phyloP scores from a whole-genome alignment of 2,797 vertebrate genomes.

The Hippoglossus hippoglossus region DNA sequence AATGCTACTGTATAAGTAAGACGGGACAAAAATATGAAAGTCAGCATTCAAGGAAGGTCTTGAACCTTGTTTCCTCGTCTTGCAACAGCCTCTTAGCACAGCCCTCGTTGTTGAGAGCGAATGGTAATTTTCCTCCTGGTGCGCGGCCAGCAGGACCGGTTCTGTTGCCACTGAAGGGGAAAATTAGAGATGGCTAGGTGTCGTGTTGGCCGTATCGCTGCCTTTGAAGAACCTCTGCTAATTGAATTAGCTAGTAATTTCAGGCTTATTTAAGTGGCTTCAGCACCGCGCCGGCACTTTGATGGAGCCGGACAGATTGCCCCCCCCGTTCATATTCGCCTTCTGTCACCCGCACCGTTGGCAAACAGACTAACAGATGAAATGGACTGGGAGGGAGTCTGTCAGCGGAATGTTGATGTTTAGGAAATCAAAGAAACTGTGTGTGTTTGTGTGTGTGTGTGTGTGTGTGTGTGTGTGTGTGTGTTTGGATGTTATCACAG shows the following conservation, averaged over 20 bases:
- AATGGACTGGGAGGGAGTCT: conserved; percentile 28
- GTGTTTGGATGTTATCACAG: conserved; percentile 46
- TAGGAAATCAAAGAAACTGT: conserved; percentile 25
- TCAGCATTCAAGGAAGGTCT: neutral
- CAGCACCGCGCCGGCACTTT: conserved; percentile 35
- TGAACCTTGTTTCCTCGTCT: conserved; percentile 53
- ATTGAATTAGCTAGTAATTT: conserved; percentile 79
- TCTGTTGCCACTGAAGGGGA: conserved; percentile 64
- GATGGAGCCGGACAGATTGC: conserved; percentile 56
- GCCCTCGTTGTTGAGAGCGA: conserved; percentile 50
- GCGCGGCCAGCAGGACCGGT: conserved; percentile 49
- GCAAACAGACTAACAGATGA: conserved; percentile 51
- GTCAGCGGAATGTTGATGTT: conserved; percentile 54
- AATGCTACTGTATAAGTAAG: too few relatives aligned
- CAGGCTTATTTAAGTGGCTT: conserved; percentile 65
- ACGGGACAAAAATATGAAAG: too few relatives aligned
- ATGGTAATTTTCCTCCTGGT: conserved; percentile 61
- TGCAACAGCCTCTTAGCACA: conserved; percentile 58
- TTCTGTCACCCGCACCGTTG: conserved; percentile 44
- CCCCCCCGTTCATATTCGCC: conserved; percentile 43
- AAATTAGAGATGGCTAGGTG: conserved; percentile 73
- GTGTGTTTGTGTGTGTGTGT: neutral
- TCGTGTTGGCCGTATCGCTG: conserved; percentile 58
- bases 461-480: neutral
- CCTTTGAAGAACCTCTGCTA: conserved; percentile 70